Evolutionary conservation across 2,888 invertebrate genomes (phyloP).

Genomic region (Clunio marinus): DNA sequence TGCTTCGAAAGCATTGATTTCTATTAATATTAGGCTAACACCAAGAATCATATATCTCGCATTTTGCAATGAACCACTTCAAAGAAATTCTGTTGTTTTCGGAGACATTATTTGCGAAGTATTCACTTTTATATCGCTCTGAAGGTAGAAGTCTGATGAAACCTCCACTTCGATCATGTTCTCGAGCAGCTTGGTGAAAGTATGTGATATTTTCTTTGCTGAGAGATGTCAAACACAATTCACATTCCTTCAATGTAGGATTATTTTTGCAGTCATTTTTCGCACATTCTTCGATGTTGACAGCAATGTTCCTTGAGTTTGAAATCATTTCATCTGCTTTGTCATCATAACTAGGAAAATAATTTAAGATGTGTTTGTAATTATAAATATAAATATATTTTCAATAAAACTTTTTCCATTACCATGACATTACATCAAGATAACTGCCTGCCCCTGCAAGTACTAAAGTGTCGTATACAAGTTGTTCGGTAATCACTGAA

Average conservation of each 20-base stretch:
- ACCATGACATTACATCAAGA: background rate
- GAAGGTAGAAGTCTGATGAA: constrained; percentile 19
- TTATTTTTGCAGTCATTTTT: background rate
- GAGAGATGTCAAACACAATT: background rate
- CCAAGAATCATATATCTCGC: background rate
- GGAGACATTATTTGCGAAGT: background rate
- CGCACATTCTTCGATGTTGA: background rate
- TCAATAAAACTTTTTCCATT: too few relatives aligned
- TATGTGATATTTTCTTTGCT: background rate
- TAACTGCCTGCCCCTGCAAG: constrained; percentile 57
- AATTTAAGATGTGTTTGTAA: background rate
- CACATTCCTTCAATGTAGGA: background rate
- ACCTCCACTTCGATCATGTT: background rate
- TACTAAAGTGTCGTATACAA: constrained; percentile 72
- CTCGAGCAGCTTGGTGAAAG: constrained; percentile 1
- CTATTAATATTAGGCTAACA: too few relatives aligned
- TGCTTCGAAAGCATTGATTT: too few relatives aligned
- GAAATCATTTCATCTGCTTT: background rate
- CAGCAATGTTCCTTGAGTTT: background rate
- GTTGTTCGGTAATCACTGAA: constrained; percentile 77
- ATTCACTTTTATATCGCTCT: background rate
- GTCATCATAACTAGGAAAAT: background rate
- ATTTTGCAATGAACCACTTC: background rate
- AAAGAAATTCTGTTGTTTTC: background rate
- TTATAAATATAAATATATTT: background rate